Percentiles rank a stretch among this genome's conserved stretches.
Evolutionary conservation across 1,140 invertebrate genomes (phyloP).

Genomic region (Teleopsis dalmanni): DNA sequence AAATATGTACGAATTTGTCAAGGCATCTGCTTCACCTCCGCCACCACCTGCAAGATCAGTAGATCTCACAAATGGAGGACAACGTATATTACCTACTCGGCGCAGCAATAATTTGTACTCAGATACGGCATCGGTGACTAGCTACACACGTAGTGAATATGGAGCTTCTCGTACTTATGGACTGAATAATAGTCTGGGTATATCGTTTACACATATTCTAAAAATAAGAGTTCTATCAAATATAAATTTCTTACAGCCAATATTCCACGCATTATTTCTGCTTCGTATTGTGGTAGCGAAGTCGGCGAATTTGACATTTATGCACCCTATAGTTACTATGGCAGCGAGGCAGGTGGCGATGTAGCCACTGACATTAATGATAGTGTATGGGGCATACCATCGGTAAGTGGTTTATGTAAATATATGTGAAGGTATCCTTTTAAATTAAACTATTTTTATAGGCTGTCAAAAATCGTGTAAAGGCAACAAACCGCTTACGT

Average conservation of each 20-base stretch:
- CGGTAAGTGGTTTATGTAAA: slow-evolving; percentile 23
- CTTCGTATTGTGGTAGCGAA: slow-evolving; percentile 73
- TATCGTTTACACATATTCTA: slow-evolving; percentile 1
- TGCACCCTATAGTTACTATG: slow-evolving; percentile 69
- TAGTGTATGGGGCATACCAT: slow-evolving; percentile 40
- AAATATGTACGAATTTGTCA: slow-evolving; percentile 42
- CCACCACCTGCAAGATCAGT: slow-evolving; percentile 29
- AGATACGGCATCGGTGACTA: slow-evolving; percentile 40
- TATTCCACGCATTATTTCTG: slow-evolving; percentile 54
- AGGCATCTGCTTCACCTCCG: slow-evolving; percentile 25
- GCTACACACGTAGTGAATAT: slow-evolving; percentile 41
- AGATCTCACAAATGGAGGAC: slow-evolving; percentile 19
- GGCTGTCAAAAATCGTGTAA: slow-evolving; percentile 36
- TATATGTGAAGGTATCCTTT: too few species aligned
- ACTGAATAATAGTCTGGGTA: slow-evolving; percentile 38
- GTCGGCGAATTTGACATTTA: slow-evolving; percentile 67
- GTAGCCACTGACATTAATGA: slow-evolving; percentile 40
- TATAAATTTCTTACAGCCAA: slow-evolving; percentile 26
- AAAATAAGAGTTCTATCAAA: neutral
- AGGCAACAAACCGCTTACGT: slow-evolving; percentile 55
- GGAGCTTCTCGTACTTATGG: slow-evolving; percentile 32
- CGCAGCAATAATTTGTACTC: slow-evolving; percentile 30
- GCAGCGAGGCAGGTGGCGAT: slow-evolving; percentile 48
- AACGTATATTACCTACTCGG: slow-evolving; percentile 20
- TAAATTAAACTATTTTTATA: too few species aligned